These are phyloP conservation scores for Enteromius trimaculatus DNA, from an alignment of 2,797 vertebrate genomes.

Conservation along the genomic window DNA sequence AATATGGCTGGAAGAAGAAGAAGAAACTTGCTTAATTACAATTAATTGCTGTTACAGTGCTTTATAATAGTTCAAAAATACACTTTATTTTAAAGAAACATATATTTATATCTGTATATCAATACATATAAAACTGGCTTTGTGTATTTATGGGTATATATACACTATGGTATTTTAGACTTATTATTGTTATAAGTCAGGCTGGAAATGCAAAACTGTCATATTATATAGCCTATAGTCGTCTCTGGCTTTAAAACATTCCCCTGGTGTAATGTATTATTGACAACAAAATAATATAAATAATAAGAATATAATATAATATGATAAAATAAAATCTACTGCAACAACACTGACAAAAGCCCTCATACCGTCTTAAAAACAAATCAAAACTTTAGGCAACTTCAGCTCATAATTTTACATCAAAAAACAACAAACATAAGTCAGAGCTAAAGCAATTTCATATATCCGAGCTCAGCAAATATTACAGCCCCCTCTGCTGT, in stretches of 20 bases:
- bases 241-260: neutral
- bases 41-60: neutral
- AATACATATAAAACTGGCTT: neutral
- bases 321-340: neutral
- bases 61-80: neutral
- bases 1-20: neutral
- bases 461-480: no score
- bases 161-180: neutral
- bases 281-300: neutral
- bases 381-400: neutral
- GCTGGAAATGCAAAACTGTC: neutral
- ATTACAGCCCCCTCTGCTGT: constrained; percentile 23
- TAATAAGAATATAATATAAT: no score
- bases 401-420: neutral
- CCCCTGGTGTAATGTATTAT: neutral
- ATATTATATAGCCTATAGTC: neutral
- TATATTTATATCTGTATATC: no score
- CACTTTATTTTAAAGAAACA: neutral
- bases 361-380: neutral
- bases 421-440: no score
- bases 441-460: neutral
- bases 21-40: neutral
- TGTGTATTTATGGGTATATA: neutral
- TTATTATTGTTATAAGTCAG: neutral
- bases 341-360: neutral